These are phyloP conservation scores for Dione vanillae DNA, from an alignment of 2,888 invertebrate species.

Conservation along the genomic window DNA sequence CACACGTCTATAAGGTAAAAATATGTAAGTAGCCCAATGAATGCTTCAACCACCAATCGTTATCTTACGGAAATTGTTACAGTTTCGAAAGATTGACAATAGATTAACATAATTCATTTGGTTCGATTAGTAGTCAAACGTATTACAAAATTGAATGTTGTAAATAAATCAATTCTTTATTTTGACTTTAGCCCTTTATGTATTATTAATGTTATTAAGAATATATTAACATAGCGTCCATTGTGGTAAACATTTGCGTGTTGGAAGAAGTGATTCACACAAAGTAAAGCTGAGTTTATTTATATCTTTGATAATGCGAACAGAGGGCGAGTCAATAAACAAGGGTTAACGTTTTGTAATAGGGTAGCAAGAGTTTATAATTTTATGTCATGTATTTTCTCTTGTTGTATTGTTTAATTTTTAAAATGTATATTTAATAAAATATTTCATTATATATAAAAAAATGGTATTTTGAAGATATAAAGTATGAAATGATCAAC, in stretches of 20 bases:
- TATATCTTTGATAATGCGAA: slow-evolving; percentile 27
- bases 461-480: background rate
- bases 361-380: slow-evolving; percentile 13
- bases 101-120: slow-evolving; percentile 49
- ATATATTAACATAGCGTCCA: slow-evolving; percentile 3
- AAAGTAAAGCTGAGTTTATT: slow-evolving; percentile 18
- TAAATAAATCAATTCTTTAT: slow-evolving; percentile 2
- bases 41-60: slow-evolving; percentile 8
- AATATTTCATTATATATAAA: slow-evolving; percentile 1
- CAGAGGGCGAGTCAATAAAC: slow-evolving; percentile 20
- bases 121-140: slow-evolving; percentile 47
- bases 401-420: background rate
- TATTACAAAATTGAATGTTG: slow-evolving; percentile 18
- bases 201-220: slow-evolving; percentile 9
- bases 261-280: slow-evolving; percentile 31
- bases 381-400: background rate
- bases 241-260: slow-evolving; percentile 25
- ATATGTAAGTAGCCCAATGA: background rate
- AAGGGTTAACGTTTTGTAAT: slow-evolving; percentile 20
- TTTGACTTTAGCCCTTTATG: slow-evolving; percentile 17
- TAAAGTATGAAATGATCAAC: background rate
- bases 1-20: slow-evolving; percentile 2
- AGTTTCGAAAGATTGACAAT: slow-evolving; percentile 52
- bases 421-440: background rate
- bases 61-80: slow-evolving; percentile 41